These are phyloP conservation scores for Chrysomallon squamiferum DNA, from an alignment of 1,140 invertebrate genomes.

Conservation along the genomic window DNA sequence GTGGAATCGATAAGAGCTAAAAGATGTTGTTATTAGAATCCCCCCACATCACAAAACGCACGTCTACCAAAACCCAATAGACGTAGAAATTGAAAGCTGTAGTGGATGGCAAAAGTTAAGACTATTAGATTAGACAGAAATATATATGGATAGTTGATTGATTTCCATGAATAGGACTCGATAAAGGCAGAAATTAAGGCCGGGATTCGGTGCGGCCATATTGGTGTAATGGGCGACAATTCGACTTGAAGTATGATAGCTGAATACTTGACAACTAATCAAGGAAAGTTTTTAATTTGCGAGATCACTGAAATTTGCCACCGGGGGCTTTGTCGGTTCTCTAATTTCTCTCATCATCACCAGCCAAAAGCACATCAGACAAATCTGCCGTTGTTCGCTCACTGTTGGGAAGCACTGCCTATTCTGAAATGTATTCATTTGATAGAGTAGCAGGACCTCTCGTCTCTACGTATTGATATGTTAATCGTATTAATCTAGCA, in stretches of 20 bases:
- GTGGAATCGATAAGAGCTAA: not conserved
- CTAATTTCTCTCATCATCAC: conserved; percentile 11
- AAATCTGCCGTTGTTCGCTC: conserved; percentile 10
- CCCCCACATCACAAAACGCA: not conserved
- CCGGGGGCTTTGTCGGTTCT: not conserved
- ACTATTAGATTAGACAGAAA: conserved; percentile 12
- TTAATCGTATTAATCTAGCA: conserved; percentile 40
- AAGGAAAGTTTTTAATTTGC: conserved; percentile 12
- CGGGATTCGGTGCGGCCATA: not conserved
- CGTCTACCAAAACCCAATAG: conserved; percentile 1
- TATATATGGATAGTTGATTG: conserved; percentile 7
- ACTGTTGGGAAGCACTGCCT: not conserved
- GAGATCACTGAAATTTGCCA: conserved; percentile 5
- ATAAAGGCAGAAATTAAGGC: conserved; percentile 2
- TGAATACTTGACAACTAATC: conserved; percentile 6
- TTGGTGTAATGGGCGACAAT: conserved; percentile 13
- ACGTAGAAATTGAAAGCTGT: conserved; percentile 7
- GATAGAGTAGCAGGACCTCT: conserved; percentile 14
- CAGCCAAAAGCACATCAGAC: conserved; percentile 10
- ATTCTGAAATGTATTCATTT: conserved; percentile 25
- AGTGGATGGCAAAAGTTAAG: not conserved
- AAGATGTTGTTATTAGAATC: conserved; percentile 14
- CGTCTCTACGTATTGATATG: conserved; percentile 31
- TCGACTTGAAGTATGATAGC: not conserved
- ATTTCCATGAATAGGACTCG: not conserved